Percentiles rank a stretch among this genome's conserved stretches.
Evolutionary conservation across 2,113 vertebrate species (phyloP).

Genomic region (Poeciliopsis turrubarensis): DNA sequence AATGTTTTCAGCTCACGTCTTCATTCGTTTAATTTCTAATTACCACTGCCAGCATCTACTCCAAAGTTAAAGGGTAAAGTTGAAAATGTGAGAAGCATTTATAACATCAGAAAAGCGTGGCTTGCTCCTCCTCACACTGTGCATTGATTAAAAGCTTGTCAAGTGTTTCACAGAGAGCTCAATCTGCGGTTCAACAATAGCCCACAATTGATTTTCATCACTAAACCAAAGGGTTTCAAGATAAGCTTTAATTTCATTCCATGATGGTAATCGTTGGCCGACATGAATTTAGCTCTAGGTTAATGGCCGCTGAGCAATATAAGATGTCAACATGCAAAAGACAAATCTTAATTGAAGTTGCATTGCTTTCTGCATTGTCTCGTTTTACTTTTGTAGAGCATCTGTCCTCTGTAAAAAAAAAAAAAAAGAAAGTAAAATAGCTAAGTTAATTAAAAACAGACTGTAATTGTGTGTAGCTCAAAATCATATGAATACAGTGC

Average conservation of each 20-base stretch:
- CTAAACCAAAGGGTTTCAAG: neutral
- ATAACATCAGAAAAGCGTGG: neutral
- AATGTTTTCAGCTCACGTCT: neutral
- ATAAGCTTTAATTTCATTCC: slow-evolving; percentile 1
- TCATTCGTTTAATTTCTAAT: neutral
- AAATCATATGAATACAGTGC: neutral
- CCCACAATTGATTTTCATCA: neutral
- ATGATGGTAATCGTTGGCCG: neutral
- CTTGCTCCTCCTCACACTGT: neutral
- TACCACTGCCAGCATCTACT: neutral
- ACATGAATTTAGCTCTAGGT: neutral
- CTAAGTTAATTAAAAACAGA: neutral
- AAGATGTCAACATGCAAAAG: neutral
- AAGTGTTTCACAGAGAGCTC: neutral
- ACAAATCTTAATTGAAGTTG: neutral
- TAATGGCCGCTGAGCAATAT: neutral
- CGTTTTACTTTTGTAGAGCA: neutral
- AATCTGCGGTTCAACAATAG: neutral
- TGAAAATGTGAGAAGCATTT: neutral
- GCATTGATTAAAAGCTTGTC: neutral
- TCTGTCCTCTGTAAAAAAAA: neutral
- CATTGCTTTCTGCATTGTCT: neutral
- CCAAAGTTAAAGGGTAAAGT: neutral
- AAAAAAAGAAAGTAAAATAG: neutral
- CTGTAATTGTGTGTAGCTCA: neutral